Percentiles rank a stretch among this genome's conserved stretches.
phyloP scores from a whole-genome alignment of 2,113 vertebrate species.

The Apteryx owenii region DNA sequence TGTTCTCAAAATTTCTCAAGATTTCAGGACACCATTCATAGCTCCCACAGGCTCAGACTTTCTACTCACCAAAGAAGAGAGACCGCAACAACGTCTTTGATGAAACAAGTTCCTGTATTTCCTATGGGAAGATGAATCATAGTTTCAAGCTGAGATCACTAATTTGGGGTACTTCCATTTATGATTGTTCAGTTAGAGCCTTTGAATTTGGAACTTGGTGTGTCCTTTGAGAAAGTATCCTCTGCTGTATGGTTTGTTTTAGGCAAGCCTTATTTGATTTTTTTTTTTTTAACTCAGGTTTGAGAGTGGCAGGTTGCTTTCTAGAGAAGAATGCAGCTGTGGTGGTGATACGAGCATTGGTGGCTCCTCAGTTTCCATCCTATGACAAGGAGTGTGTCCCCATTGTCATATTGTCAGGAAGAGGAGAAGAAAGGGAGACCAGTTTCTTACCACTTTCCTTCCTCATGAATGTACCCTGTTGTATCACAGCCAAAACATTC shows the following conservation, averaged over 20 bases:
- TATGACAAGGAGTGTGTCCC: background rate
- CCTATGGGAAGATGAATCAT: background rate
- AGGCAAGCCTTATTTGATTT: background rate
- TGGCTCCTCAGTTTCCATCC: background rate
- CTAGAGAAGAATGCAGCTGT: background rate
- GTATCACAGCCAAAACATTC: background rate
- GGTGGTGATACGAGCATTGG: accelerated
- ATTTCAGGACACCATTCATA: background rate
- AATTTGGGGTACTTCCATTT: background rate
- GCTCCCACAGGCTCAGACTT: background rate
- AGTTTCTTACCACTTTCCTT: background rate
- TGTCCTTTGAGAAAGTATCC: background rate
- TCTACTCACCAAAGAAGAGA: background rate
- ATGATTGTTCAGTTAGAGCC: background rate
- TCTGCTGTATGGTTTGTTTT: background rate
- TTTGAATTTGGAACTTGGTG: background rate
- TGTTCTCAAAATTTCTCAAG: background rate
- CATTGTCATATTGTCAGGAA: background rate
- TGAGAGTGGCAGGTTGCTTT: background rate
- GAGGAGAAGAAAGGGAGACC: accelerated
- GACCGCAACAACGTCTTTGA: background rate
- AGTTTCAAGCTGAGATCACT: background rate
- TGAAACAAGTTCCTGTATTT: background rate
- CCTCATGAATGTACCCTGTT: accelerated
- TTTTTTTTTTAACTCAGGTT: background rate